These are phyloP conservation scores for Pseudochaenichthys georgianus DNA, from an alignment of 2,797 vertebrate genomes.

Conservation along the genomic window DNA sequence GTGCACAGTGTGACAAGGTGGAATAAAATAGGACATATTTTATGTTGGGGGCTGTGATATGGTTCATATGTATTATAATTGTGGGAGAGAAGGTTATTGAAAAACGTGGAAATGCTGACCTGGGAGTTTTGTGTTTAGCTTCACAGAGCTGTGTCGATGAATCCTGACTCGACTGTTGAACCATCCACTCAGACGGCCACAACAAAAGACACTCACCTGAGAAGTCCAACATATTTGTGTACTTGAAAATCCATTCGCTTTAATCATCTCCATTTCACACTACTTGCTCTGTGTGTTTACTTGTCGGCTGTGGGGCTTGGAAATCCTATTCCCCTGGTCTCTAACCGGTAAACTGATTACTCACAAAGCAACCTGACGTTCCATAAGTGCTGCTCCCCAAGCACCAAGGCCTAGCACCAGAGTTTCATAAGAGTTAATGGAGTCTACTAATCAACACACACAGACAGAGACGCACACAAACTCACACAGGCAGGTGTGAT, in stretches of 20 bases:
- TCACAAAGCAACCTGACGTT: conserved; percentile 66
- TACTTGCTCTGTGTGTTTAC: conserved; percentile 41
- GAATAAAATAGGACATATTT: conserved; percentile 40
- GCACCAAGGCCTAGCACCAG: conserved; percentile 39
- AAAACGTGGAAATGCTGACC: conserved; percentile 60
- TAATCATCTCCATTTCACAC: conserved; percentile 52
- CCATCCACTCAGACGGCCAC: conserved; percentile 13
- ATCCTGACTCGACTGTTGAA: conserved; percentile 38
- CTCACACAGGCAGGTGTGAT: conserved; percentile 59
- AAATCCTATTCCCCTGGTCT: conserved; percentile 51
- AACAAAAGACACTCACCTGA: conserved; percentile 28
- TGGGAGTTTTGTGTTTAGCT: conserved; percentile 33
- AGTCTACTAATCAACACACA: conserved; percentile 70
- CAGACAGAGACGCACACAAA: conserved; percentile 17
- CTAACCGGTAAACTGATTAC: conserved; percentile 72
- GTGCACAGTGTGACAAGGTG: conserved; percentile 49
- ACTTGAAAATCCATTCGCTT: conserved; percentile 60
- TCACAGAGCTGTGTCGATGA: conserved; percentile 22
- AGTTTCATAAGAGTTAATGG: conserved; percentile 75
- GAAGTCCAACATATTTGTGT: conserved; percentile 46
- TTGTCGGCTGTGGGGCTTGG: conserved; percentile 49
- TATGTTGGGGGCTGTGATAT: conserved; percentile 36
- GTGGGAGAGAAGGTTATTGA: conserved; percentile 42
- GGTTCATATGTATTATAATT: conserved; percentile 45
- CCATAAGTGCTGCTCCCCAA: conserved; percentile 67